A percentile compares a stretch with the other conserved stretches of the same genome.
phyloP scores from a whole-genome alignment of 2,797 vertebrate species.

The Scolopax rusticola region DNA sequence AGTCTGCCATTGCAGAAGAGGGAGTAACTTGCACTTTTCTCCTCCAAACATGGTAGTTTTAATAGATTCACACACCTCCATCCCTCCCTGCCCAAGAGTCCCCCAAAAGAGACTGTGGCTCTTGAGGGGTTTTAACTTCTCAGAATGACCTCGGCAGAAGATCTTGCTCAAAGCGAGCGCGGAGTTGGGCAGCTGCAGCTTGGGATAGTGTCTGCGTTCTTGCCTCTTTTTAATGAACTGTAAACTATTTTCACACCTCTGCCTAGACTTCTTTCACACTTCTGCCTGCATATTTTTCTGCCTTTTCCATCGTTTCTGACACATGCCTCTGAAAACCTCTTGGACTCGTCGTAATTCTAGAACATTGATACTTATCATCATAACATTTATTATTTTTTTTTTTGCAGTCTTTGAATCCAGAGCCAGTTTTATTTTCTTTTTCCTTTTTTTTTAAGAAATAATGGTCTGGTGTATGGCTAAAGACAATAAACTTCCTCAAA shows the following conservation, averaged over 20 bases:
- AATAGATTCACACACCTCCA: neutral
- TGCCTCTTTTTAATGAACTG: slow-evolving; percentile 11
- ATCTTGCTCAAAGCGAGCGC: neutral
- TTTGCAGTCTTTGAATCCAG: neutral
- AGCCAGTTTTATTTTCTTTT: neutral
- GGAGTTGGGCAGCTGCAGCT: neutral
- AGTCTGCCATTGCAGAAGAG: neutral
- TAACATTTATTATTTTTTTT: neutral
- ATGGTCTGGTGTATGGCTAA: neutral
- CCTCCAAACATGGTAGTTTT: neutral
- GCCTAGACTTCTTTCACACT: slow-evolving; percentile 30
- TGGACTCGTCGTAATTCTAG: slow-evolving; percentile 4
- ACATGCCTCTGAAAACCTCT: slow-evolving; percentile 6
- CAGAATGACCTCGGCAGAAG: neutral
- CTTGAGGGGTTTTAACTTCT: neutral
- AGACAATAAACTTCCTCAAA: neutral
- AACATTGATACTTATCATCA: neutral
- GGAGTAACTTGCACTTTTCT: neutral
- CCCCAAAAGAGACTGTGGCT: neutral
- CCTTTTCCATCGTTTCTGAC: neutral
- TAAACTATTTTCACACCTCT: slow-evolving; percentile 49
- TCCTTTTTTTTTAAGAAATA: fast-evolving
- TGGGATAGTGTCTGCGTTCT: neutral
- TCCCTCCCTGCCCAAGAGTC: neutral
- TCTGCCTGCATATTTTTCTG: slow-evolving; percentile 10